phyloP scores from a whole-genome alignment of 2,113 vertebrate species.

The Lucifuga dentata region DNA sequence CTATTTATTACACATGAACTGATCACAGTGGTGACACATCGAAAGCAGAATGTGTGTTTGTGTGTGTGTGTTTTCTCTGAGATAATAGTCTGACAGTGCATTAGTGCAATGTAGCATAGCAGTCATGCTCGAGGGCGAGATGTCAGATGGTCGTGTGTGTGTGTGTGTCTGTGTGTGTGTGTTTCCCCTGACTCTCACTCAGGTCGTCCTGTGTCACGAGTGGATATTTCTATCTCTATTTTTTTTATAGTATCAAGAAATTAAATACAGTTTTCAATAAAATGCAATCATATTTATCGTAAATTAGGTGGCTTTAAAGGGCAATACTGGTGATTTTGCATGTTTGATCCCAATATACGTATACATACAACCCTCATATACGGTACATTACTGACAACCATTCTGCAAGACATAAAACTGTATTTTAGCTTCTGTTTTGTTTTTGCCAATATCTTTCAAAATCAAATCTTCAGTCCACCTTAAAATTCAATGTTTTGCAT shows the following conservation, averaged over 20 bases:
- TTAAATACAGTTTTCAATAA: neutral
- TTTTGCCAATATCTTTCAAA: too few species aligned
- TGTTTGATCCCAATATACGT: too few species aligned
- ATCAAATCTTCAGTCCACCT: too few species aligned
- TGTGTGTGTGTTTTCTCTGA: neutral
- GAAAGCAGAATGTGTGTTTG: too few species aligned
- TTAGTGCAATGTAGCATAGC: neutral
- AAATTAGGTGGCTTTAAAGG: too few species aligned
- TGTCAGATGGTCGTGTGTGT: conserved; percentile 6
- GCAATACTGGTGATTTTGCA: too few species aligned
- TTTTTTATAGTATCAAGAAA: neutral
- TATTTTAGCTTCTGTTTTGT: too few species aligned
- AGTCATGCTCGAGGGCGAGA: neutral
- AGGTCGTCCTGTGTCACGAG: conserved; percentile 2
- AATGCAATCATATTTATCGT: too few species aligned
- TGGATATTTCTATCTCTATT: neutral
- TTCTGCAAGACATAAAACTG: too few species aligned
- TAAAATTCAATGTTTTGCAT: too few species aligned
- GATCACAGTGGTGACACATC: neutral
- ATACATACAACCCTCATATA: too few species aligned
- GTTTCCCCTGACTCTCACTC: conserved; percentile 2
- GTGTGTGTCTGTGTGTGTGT: neutral
- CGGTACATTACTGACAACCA: too few species aligned
- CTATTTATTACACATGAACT: neutral
- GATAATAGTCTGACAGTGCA: conserved; percentile 1